Percentiles rank a stretch among this genome's conserved stretches.
Evolutionary conservation across 2,113 vertebrate genomes (phyloP).

Genomic region (Syngnathoides biaculeatus): DNA sequence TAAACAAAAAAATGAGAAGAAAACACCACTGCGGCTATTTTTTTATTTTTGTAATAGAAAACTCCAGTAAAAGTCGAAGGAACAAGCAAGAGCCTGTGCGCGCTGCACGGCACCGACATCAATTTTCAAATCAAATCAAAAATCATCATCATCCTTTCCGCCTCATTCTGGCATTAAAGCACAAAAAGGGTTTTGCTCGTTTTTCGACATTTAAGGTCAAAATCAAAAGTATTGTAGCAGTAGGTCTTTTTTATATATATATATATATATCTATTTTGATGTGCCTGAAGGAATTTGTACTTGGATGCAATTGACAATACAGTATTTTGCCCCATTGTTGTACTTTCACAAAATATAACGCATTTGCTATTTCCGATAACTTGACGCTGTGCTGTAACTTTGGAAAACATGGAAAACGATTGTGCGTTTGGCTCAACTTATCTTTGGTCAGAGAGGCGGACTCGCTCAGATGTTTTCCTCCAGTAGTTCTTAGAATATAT

Average conservation of each 20-base stretch:
- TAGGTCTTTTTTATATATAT: slow-evolving; percentile 33
- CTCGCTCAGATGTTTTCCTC: slow-evolving; percentile 25
- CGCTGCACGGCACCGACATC: too few species aligned
- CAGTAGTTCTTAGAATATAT: slow-evolving; percentile 22
- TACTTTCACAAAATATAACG: slow-evolving; percentile 60
- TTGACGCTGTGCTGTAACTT: slow-evolving; percentile 36
- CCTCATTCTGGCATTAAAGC: not conserved
- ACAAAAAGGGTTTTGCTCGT: slow-evolving; percentile 23
- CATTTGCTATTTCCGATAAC: slow-evolving; percentile 68
- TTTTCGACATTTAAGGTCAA: slow-evolving; percentile 9
- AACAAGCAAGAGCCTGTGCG: slow-evolving; percentile 25
- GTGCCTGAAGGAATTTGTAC: slow-evolving; percentile 24
- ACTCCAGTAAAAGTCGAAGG: too few species aligned
- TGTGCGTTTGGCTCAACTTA: not conserved
- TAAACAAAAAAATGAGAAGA: not conserved
- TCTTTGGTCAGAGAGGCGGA: slow-evolving; percentile 22
- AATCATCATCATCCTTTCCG: slow-evolving; percentile 1
- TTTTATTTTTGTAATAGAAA: too few species aligned
- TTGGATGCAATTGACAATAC: slow-evolving; percentile 27
- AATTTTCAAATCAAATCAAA: not conserved
- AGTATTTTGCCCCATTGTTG: slow-evolving; percentile 66
- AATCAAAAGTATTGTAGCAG: slow-evolving; percentile 34
- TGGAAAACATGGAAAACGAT: slow-evolving; percentile 25
- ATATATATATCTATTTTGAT: slow-evolving; percentile 38
- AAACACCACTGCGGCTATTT: slow-evolving; percentile 42